Evolutionary conservation across 2,797 vertebrate species (phyloP).

Genomic region (Vireo griseus): DNA sequence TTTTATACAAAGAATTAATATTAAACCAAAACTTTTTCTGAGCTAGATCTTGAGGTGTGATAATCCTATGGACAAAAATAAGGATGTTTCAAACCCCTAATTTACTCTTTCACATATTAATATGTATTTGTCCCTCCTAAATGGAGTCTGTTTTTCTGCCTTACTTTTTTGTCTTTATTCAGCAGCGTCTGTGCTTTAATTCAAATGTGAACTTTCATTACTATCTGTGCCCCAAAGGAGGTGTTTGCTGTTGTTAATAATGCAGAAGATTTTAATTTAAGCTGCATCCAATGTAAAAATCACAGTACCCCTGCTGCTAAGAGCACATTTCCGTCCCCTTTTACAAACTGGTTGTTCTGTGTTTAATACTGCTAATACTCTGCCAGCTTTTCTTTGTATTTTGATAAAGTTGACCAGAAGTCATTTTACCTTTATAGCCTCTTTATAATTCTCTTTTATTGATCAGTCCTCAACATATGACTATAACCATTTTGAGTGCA

Average conservation of each 20-base stretch:
- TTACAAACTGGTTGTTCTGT: not conserved
- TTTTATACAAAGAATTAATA: not conserved
- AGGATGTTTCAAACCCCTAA: not conserved
- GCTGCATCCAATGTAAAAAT: constrained; percentile 26
- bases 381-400: not conserved
- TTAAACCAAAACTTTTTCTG: not conserved
- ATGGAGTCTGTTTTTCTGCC: not conserved
- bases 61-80: not conserved
- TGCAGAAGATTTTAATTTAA: constrained; percentile 54
- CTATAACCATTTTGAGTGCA: constrained; percentile 25
- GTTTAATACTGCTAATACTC: not conserved
- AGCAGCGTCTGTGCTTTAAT: not conserved
- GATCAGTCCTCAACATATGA: not conserved
- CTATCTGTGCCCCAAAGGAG: not conserved
- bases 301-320: not conserved
- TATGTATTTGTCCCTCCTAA: not conserved
- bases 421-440: constrained; percentile 30
- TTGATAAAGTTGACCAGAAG: constrained; percentile 32
- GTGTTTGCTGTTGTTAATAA: constrained; percentile 32
- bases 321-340: not conserved
- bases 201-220: constrained; percentile 49
- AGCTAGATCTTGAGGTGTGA: not conserved
- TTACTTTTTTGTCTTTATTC: not conserved
- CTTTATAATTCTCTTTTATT: constrained; percentile 41
- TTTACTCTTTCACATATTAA: not conserved